Percentiles rank a stretch among this genome's conserved stretches.
phyloP scores from a whole-genome alignment of 2,797 vertebrate species.

The Delichon dasypus region DNA sequence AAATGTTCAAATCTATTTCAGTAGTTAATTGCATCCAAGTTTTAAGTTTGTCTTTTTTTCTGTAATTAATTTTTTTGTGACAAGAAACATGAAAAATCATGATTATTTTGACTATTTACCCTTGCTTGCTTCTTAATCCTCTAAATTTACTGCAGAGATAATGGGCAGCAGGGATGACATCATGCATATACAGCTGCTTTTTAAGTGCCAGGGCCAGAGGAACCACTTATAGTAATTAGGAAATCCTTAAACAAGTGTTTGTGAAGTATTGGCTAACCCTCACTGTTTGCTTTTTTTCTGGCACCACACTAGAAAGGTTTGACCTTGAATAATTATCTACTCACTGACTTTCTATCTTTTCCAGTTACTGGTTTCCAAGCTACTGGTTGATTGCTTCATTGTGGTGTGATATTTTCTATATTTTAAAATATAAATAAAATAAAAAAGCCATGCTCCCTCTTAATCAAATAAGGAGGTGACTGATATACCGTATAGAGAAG shows the following conservation, averaged over 20 bases:
- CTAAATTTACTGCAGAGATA: conserved; percentile 85
- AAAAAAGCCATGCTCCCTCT: not conserved
- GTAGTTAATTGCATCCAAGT: not conserved
- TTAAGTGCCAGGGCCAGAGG: conserved; percentile 92
- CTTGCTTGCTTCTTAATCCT: conserved; percentile 78
- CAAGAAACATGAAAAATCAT: conserved; percentile 20
- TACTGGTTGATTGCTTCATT: conserved; percentile 85
- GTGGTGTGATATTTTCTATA: conserved; percentile 68
- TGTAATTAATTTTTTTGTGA: not conserved
- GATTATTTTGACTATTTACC: conserved; percentile 70
- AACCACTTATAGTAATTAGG: conserved; percentile 99
- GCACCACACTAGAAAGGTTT: conserved; percentile 89
- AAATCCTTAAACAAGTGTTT: conserved; percentile 99
- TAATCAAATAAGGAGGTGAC: conserved; percentile 1
- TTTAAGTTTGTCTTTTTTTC: not conserved
- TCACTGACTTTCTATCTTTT: conserved; percentile 86
- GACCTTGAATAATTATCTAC: conserved; percentile 96
- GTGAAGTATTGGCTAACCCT: conserved; percentile 92
- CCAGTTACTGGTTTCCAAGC: conserved; percentile 79
- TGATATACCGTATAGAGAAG: not conserved
- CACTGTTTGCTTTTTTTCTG: conserved; percentile 88
- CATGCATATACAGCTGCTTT: conserved; percentile 85
- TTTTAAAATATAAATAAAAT: conserved; percentile 46
- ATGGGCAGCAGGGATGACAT: conserved; percentile 87
- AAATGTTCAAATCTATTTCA: not conserved